phyloP scores from a whole-genome alignment of 1,140 invertebrate genomes.

The Dreissena polymorpha region DNA sequence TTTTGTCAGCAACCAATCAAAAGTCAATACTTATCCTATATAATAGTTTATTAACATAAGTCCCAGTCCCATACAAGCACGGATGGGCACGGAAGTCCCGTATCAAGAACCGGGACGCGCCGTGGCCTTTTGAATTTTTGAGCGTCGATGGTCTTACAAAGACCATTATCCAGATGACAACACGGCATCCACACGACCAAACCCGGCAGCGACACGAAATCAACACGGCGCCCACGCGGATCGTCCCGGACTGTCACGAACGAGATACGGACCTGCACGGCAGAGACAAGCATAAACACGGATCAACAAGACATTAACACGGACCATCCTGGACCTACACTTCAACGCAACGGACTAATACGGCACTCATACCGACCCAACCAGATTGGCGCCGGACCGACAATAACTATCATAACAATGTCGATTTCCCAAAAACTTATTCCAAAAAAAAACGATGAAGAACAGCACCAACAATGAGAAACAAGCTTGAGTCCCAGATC shows the following conservation, averaged over 20 bases:
- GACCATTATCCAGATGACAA: no score
- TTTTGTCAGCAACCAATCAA: no score
- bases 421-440: neutral
- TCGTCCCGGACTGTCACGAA: neutral
- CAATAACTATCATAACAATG: neutral
- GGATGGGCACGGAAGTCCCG: neutral
- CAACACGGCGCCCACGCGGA: neutral
- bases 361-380: neutral
- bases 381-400: neutral
- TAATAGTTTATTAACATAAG: no score
- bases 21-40: no score
- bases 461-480: neutral
- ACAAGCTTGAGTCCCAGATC: neutral
- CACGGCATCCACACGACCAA: no score
- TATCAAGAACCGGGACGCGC: neutral
- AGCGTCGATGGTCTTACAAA: no score
- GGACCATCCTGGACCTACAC: no score
- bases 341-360: neutral
- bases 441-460: neutral
- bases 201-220: no score
- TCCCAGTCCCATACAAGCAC: no score
- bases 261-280: neutral
- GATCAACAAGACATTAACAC: no score
- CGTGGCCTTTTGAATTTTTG: neutral
- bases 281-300: no score